A percentile compares a stretch with the other conserved stretches of the same genome.
These are phyloP conservation scores for Himalopsyche phryganea DNA, from an alignment of 1,140 invertebrate species.

Conservation along the genomic window DNA sequence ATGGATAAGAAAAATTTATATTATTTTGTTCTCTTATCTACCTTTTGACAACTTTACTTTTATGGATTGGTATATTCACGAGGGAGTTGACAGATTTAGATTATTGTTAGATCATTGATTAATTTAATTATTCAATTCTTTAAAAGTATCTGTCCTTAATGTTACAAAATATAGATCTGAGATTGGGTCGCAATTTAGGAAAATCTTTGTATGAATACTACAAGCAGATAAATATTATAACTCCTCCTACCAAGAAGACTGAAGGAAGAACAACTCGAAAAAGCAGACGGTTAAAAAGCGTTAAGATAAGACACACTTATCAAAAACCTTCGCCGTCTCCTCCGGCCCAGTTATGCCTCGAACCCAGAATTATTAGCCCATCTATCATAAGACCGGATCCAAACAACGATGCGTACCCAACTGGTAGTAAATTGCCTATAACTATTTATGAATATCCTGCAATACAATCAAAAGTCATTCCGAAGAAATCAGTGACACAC, in stretches of 20 bases:
- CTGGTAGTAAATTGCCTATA: background rate
- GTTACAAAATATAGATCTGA: constrained; percentile 22
- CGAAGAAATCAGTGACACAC: constrained; percentile 19
- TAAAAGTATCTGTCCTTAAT: no score
- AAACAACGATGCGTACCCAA: background rate
- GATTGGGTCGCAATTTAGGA: constrained; percentile 30
- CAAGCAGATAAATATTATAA: constrained; percentile 28
- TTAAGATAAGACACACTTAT: constrained; percentile 18
- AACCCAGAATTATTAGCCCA: constrained; percentile 24
- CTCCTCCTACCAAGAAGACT: constrained; percentile 4
- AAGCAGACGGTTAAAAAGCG: constrained; percentile 15
- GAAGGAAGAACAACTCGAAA: constrained; percentile 19
- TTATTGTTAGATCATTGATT: no score
- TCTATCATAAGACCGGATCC: constrained; percentile 22
- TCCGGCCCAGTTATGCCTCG: constrained; percentile 16
- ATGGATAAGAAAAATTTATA: no score
- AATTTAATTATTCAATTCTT: no score
- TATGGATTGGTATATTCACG: no score
- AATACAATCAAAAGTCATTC: constrained; percentile 14
- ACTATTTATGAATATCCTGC: constrained; percentile 17
- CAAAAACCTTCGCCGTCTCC: constrained; percentile 17
- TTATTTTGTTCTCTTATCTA: no score
- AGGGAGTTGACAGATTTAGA: no score
- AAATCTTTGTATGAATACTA: constrained; percentile 32
- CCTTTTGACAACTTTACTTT: no score